Conservation (phyloP, 2,113 vertebrate genomes). For the Takifugu flavidus region DNA sequence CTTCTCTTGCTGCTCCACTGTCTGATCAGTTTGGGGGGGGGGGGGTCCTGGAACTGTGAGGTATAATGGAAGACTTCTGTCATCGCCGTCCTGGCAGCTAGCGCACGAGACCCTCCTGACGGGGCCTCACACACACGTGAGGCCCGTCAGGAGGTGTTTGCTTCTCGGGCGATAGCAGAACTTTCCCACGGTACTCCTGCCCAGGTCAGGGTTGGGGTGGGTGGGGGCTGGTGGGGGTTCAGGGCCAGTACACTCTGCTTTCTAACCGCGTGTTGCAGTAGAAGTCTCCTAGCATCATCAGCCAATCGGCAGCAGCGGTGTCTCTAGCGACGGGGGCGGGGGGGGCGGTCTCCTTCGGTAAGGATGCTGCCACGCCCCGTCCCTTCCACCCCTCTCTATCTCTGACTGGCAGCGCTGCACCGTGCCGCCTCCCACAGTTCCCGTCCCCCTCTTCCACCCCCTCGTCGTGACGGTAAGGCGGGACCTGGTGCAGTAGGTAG, state of each 20-base stretch:
- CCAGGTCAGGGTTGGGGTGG: conserved; percentile 1
- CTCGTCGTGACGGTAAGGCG: conserved; percentile 68
- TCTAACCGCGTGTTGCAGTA: conserved; percentile 75
- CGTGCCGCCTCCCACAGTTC: conserved; percentile 12
- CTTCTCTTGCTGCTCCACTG: conserved; percentile 66
- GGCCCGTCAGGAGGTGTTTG: too few species aligned
- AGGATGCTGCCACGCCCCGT: conserved; percentile 36
- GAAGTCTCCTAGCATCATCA: conserved; percentile 55
- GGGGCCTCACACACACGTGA: too few species aligned
- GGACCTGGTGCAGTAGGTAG: conserved; percentile 72
- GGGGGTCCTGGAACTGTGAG: conserved; percentile 34
- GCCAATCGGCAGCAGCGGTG: conserved; percentile 30
- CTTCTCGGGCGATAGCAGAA: conserved; percentile 1
- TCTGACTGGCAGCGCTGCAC: conserved; percentile 30
- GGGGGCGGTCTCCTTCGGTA: conserved; percentile 41
- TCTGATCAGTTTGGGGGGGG: conserved; percentile 41
- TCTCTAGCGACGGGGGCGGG: conserved; percentile 47
- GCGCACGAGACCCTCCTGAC: background rate
- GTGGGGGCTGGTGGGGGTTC: conserved; percentile 19
- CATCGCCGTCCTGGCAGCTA: conserved; percentile 11
- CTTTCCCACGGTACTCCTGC: background rate
- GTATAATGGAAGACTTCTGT: conserved; percentile 49
- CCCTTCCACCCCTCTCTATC: background rate
- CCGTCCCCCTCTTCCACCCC: conserved; percentile 21
- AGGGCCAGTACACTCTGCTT: conserved; percentile 68